phyloP scores from a whole-genome alignment of 2,888 invertebrate genomes.

The Synergus gifuensis region DNA sequence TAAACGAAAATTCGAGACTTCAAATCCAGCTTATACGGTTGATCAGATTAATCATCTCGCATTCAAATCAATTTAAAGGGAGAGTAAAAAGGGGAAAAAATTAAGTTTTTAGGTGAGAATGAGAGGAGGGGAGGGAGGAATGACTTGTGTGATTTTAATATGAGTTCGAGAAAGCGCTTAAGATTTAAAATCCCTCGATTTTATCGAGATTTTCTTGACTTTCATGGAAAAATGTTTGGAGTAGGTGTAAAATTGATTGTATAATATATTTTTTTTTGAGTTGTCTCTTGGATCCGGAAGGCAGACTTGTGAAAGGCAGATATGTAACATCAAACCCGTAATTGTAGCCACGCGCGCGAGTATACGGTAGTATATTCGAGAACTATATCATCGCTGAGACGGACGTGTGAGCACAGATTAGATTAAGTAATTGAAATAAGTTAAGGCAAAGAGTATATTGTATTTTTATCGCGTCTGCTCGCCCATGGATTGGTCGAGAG shows the following conservation, averaged over 20 bases:
- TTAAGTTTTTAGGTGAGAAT: neutral
- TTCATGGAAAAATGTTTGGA: neutral
- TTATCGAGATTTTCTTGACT: neutral
- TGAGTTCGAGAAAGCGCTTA: constrained; percentile 1
- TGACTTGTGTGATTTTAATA: constrained; percentile 10
- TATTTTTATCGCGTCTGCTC: constrained; percentile 45
- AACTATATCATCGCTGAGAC: constrained; percentile 22
- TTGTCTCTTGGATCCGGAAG: neutral
- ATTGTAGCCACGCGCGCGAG: constrained; percentile 32
- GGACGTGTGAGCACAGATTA: constrained; percentile 46
- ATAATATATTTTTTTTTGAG: neutral
- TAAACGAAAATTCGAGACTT: no score
- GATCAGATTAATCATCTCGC: neutral
- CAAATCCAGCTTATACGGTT: no score
- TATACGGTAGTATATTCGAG: neutral
- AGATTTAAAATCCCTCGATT: constrained; percentile 20
- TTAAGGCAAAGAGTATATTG: constrained; percentile 46
- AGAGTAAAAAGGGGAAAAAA: neutral
- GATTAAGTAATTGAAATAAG: constrained; percentile 52
- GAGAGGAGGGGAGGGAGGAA: neutral
- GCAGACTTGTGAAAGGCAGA: constrained; percentile 3
- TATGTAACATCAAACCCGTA: constrained; percentile 8
- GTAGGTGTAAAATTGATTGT: constrained; percentile 16
- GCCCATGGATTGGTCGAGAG: constrained; percentile 41
- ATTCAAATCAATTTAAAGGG: neutral